Evolutionary conservation across 2,797 vertebrate species (phyloP).

Genomic region (Melanotaenia nigrans): DNA sequence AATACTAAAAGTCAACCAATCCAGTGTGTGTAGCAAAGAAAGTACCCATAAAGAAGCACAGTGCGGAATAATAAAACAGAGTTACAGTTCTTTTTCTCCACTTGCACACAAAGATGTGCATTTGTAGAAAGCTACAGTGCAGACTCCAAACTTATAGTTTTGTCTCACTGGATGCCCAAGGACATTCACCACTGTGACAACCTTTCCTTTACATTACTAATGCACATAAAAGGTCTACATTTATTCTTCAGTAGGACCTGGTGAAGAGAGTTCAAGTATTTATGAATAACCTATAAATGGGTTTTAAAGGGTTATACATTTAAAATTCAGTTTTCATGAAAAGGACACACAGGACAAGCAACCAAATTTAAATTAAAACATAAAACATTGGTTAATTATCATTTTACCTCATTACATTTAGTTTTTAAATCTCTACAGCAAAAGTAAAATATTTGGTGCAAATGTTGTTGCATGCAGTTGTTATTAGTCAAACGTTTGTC

Average conservation of each 20-base stretch:
- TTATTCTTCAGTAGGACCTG: conserved; percentile 18
- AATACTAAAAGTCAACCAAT: conserved; percentile 24
- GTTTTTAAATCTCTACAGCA: too few relatives aligned
- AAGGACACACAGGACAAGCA: not conserved
- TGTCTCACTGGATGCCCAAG: not conserved
- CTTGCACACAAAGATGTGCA: conserved; percentile 10
- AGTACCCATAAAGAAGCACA: not conserved
- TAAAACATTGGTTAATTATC: too few relatives aligned
- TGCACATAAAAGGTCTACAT: conserved; percentile 13
- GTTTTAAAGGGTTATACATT: conserved; percentile 30
- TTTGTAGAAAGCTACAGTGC: not conserved
- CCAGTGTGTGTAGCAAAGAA: not conserved
- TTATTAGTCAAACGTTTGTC: too few relatives aligned
- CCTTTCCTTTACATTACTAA: not conserved
- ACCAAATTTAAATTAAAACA: too few relatives aligned
- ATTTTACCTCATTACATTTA: too few relatives aligned
- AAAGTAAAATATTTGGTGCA: too few relatives aligned
- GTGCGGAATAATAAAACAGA: conserved; percentile 18
- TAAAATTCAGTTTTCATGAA: conserved; percentile 28
- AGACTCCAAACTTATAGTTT: not conserved
- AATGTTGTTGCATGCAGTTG: too few relatives aligned
- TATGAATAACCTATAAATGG: conserved; percentile 45
- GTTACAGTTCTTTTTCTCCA: conserved; percentile 1
- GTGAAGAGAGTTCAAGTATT: conserved; percentile 22
- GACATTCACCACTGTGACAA: conserved; percentile 21